Evolutionary conservation across 2,888 invertebrate genomes (phyloP).

Genomic region (Aphrophora alni): DNA sequence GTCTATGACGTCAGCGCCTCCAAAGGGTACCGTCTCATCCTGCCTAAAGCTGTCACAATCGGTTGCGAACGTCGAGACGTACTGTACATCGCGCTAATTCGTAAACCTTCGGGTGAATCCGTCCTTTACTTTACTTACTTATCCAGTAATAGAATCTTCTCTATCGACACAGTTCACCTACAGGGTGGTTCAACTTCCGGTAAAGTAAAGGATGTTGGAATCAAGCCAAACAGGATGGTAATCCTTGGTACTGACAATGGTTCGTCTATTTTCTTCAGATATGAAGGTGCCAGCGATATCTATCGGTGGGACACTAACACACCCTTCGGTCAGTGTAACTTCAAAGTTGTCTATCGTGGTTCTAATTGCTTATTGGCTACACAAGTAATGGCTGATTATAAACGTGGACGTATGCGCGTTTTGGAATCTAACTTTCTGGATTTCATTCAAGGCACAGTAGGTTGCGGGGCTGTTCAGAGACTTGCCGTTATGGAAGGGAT

Average conservation of each 20-base stretch:
- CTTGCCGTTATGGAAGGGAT: slow-evolving; percentile 54
- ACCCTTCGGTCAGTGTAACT: slow-evolving; percentile 48
- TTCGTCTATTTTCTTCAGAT: slow-evolving; percentile 51
- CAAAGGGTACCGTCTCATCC: slow-evolving; percentile 68
- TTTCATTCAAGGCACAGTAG: slow-evolving; percentile 66
- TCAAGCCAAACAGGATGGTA: slow-evolving; percentile 64
- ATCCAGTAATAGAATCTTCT: slow-evolving; percentile 64
- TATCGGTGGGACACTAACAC: slow-evolving; percentile 68
- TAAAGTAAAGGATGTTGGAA: slow-evolving; percentile 61
- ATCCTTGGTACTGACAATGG: slow-evolving; percentile 67
- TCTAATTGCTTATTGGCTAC: slow-evolving; percentile 49
- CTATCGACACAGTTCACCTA: slow-evolving; percentile 66
- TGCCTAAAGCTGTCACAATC: slow-evolving; percentile 57
- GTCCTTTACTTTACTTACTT: slow-evolving; percentile 69
- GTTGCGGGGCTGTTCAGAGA: slow-evolving; percentile 66
- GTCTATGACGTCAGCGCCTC: slow-evolving; percentile 69
- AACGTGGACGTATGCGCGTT: slow-evolving; percentile 50
- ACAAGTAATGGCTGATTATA: slow-evolving; percentile 51
- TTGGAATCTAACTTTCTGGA: slow-evolving; percentile 50
- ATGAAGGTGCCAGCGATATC: slow-evolving; percentile 64
- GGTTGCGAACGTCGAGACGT: slow-evolving; percentile 60
- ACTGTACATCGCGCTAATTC: slow-evolving; percentile 64
- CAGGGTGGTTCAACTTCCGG: slow-evolving; percentile 41
- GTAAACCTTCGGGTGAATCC: slow-evolving; percentile 63
- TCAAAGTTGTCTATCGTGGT: slow-evolving; percentile 48